Conservation (phyloP, 2,888 invertebrate species). For the Zootermopsis nevadensis region DNA sequence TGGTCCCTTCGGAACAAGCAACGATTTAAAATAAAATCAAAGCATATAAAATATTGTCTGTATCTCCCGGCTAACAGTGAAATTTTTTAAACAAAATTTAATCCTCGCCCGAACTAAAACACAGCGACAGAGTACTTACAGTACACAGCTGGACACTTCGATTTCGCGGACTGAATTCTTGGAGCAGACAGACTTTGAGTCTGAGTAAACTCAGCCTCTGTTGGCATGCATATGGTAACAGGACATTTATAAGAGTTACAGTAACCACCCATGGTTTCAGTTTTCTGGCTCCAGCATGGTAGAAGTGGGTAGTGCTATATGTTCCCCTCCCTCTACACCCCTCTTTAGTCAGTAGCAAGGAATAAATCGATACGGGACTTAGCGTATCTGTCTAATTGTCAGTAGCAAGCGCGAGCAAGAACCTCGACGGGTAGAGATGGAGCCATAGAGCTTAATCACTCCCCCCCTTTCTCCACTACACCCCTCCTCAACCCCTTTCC, state of each 20-base stretch:
- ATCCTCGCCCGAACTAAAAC: background rate
- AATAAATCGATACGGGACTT: constrained; percentile 54
- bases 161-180: background rate
- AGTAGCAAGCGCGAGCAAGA: constrained; percentile 58
- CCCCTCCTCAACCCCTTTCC: constrained; percentile 55
- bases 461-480: constrained; percentile 59
- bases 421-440: constrained; percentile 52
- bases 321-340: constrained; percentile 38
- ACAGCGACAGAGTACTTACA: constrained; percentile 15
- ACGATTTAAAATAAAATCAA: no score
- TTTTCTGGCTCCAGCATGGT: constrained; percentile 13
- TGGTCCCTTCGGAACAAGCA: no score
- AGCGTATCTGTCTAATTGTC: constrained; percentile 66
- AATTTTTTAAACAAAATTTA: no score
- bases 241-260: constrained; percentile 25
- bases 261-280: constrained; percentile 21
- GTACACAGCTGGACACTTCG: background rate
- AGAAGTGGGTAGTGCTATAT: constrained; percentile 41
- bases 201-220: background rate
- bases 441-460: constrained; percentile 71
- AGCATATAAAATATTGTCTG: no score
- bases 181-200: background rate
- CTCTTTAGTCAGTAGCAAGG: constrained; percentile 47
- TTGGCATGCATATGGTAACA: constrained; percentile 18
- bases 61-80: no score